Conservation (phyloP, 2,113 vertebrate species). For the Osmerus mordax region DNA sequence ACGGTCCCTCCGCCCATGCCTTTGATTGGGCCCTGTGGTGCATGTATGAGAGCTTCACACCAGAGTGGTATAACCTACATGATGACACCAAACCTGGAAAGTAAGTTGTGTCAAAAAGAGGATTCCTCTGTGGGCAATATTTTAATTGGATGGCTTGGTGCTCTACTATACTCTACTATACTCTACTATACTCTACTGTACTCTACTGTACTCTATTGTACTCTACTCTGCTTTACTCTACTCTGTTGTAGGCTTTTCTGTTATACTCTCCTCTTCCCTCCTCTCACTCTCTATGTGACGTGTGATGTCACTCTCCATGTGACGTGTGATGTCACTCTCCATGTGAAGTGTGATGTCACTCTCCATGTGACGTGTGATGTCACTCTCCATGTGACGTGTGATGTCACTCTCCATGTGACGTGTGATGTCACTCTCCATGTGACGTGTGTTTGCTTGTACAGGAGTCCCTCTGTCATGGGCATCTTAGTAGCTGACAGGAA, state of each 20-base stretch:
- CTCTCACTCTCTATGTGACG: no score
- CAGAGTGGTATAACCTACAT: constrained; percentile 56
- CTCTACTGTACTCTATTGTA: background rate
- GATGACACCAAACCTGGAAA: constrained; percentile 65
- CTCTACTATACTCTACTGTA: no score
- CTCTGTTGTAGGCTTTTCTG: no score
- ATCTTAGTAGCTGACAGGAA: constrained; percentile 86
- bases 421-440: background rate
- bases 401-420: no score
- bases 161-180: background rate
- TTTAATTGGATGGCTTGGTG: background rate
- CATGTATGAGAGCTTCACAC: constrained; percentile 62
- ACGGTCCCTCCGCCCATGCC: constrained; percentile 35
- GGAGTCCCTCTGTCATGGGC: constrained; percentile 90
- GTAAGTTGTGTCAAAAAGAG: constrained; percentile 49
- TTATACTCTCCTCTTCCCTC: no score
- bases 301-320: no score
- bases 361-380: no score
- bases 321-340: background rate
- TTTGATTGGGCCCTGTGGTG: constrained; percentile 74
- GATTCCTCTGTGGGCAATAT: background rate
- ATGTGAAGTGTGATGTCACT: background rate
- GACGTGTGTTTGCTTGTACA: constrained; percentile 39
- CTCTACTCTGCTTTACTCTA: no score
- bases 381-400: no score